phyloP scores from a whole-genome alignment of 92 coral and sea anemone genomes.

The Plumapathes pennacea region DNA sequence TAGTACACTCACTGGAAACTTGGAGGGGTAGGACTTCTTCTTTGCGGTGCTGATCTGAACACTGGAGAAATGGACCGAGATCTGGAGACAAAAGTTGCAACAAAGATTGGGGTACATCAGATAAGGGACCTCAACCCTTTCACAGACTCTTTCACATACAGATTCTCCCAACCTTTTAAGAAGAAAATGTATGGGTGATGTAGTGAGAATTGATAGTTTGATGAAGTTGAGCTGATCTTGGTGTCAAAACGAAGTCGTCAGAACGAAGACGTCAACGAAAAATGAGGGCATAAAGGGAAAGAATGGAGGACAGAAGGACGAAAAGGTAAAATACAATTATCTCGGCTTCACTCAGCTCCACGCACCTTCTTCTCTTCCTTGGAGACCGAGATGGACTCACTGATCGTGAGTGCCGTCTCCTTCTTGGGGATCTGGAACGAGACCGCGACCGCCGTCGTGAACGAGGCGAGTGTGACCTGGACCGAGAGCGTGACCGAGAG shows the following conservation, averaged over 20 bases:
- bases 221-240: too few species aligned
- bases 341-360: background rate
- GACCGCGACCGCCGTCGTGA: conserved; percentile 70
- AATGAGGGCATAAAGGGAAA: too few species aligned
- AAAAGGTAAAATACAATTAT: background rate
- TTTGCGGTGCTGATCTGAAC: conserved; percentile 47
- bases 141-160: too few species aligned
- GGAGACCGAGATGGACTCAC: conserved; percentile 58
- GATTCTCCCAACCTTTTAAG: too few species aligned
- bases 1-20: conserved; percentile 62
- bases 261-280: too few species aligned
- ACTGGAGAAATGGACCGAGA: conserved; percentile 67
- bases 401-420: conserved; percentile 36
- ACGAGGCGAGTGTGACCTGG: conserved; percentile 63
- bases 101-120: conserved; percentile 26
- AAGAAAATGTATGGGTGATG: too few species aligned
- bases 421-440: conserved; percentile 71
- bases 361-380: conserved; percentile 18
- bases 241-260: too few species aligned
- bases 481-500: conserved; percentile 80
- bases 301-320: too few species aligned
- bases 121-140: too few species aligned
- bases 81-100: conserved; percentile 16
- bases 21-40: conserved; percentile 85
- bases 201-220: too few species aligned